phyloP scores from a whole-genome alignment of 2,888 invertebrate species.

The Colletes collaris region DNA sequence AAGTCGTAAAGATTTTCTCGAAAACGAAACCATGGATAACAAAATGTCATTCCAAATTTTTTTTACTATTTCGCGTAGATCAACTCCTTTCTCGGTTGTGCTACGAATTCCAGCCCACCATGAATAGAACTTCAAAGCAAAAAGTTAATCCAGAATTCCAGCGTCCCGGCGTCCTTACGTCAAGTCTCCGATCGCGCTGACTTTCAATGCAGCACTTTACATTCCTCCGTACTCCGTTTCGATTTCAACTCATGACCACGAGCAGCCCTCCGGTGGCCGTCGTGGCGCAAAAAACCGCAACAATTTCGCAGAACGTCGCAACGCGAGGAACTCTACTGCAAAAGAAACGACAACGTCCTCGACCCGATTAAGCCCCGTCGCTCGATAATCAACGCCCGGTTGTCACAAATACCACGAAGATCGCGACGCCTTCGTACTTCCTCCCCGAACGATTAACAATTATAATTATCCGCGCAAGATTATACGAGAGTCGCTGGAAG shows the following conservation, averaged over 20 bases:
- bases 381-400: constrained; percentile 9
- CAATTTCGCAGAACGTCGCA: constrained; percentile 5
- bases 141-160: too few relatives aligned
- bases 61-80: too few relatives aligned
- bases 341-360: constrained; percentile 11
- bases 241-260: not conserved
- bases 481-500: constrained; percentile 41
- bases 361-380: constrained; percentile 12
- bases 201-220: constrained; percentile 1
- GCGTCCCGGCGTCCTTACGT: not conserved
- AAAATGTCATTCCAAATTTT: too few relatives aligned
- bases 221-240: not conserved
- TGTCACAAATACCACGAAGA: constrained; percentile 24
- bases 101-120: too few relatives aligned
- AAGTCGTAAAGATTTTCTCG: too few relatives aligned
- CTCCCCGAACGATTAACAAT: constrained; percentile 58
- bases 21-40: too few relatives aligned
- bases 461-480: constrained; percentile 59
- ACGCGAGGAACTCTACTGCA: not conserved
- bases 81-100: too few relatives aligned
- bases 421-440: constrained; percentile 15
- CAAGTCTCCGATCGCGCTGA: not conserved
- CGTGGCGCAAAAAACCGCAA: constrained; percentile 2
- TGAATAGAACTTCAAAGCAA: too few relatives aligned
- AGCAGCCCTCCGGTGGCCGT: not conserved